Evolutionary conservation across 2,113 vertebrate species (phyloP).

Genomic region (Hypomesus transpacificus): DNA sequence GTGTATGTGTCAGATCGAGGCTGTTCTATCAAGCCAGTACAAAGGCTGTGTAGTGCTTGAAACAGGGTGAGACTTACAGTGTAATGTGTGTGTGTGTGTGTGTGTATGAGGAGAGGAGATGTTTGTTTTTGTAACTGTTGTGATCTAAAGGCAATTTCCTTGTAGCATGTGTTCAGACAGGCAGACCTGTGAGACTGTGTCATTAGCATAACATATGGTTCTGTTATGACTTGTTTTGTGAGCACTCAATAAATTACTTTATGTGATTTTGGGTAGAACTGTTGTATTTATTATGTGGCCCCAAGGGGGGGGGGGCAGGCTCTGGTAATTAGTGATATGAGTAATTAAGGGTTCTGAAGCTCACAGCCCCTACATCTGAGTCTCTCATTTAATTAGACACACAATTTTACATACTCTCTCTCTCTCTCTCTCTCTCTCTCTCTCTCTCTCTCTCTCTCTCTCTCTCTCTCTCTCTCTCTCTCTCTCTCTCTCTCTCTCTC

Average conservation of each 20-base stretch:
- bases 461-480: not conserved
- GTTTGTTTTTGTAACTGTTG: constrained; percentile 17
- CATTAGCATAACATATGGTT: constrained; percentile 15
- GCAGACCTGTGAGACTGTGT: not conserved
- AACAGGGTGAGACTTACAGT: not conserved
- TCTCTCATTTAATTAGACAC: constrained; percentile 21
- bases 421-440: too few relatives aligned
- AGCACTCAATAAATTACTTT: constrained; percentile 22
- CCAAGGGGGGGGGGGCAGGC: not conserved
- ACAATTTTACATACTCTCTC: not conserved
- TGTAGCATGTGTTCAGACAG: constrained; percentile 7
- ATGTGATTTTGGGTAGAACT: not conserved
- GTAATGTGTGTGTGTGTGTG: not conserved
- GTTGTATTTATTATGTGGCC: not conserved
- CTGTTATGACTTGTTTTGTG: constrained; percentile 19
- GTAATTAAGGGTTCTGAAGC: constrained; percentile 34
- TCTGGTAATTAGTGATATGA: constrained; percentile 43
- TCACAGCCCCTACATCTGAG: constrained; percentile 17
- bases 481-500: too few relatives aligned
- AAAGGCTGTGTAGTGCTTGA: not conserved
- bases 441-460: not conserved
- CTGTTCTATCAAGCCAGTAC: not conserved
- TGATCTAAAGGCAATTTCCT: not conserved
- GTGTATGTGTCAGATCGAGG: constrained; percentile 2
- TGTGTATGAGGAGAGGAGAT: not conserved